phyloP scores from a whole-genome alignment of 2,888 invertebrate species.

The Hermaeophaga mercurialis region DNA sequence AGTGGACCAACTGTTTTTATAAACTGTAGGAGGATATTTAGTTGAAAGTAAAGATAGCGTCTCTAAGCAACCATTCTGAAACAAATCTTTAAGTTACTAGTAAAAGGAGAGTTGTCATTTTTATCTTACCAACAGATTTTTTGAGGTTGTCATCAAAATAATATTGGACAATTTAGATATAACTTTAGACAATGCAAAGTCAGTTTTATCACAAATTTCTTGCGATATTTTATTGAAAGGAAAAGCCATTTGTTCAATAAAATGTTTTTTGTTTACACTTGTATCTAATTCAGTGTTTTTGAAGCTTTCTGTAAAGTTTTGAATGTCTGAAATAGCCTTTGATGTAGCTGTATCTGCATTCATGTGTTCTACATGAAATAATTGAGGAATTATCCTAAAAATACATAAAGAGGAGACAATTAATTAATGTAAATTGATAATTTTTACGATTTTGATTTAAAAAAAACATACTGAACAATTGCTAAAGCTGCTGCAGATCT shows the following conservation, averaged over 20 bases:
- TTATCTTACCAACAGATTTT: constrained; percentile 71
- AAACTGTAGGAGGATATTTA: constrained; percentile 70
- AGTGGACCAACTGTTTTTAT: constrained; percentile 70
- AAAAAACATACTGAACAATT: constrained; percentile 67
- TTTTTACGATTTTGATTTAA: no score
- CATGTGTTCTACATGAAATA: constrained; percentile 58
- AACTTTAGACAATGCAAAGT: constrained; percentile 64
- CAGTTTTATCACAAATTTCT: constrained; percentile 50
- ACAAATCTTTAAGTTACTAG: no score
- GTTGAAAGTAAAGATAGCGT: constrained; percentile 70
- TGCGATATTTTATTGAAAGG: constrained; percentile 56
- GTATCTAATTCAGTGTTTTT: constrained; percentile 36
- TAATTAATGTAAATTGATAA: constrained; percentile 1
- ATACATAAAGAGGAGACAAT: not conserved
- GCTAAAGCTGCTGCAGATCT: constrained; percentile 72
- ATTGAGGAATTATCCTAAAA: constrained; percentile 57
- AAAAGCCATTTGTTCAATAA: constrained; percentile 61
- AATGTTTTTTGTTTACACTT: constrained; percentile 54
- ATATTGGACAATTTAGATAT: constrained; percentile 60
- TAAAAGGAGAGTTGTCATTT: no score
- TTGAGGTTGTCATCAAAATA: constrained; percentile 68
- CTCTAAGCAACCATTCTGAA: constrained; percentile 69
- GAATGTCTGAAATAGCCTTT: constrained; percentile 54
- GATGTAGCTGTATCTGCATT: constrained; percentile 63
- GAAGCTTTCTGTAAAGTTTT: constrained; percentile 27